phyloP scores from a whole-genome alignment of 2,113 vertebrate species.

The Deroptyus accipitrinus region DNA sequence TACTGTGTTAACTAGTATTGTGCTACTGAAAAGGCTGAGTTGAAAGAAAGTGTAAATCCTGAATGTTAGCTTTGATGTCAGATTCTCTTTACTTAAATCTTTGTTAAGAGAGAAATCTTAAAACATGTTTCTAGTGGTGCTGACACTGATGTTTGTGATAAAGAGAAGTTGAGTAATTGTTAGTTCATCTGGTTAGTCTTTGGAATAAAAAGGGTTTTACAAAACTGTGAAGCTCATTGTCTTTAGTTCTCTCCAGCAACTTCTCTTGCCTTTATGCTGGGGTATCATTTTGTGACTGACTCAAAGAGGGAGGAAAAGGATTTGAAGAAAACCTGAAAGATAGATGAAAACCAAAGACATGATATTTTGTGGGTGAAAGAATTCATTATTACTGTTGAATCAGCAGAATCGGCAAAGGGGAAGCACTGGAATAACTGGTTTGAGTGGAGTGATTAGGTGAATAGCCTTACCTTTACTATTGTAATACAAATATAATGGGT shows the following conservation, averaged over 20 bases:
- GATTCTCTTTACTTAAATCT: background rate
- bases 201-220: background rate
- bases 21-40: background rate
- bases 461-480: background rate
- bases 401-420: background rate
- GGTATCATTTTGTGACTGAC: background rate
- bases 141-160: background rate
- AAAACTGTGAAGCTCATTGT: background rate
- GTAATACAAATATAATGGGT: background rate
- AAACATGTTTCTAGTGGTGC: background rate
- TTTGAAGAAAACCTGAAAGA: background rate
- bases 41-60: background rate
- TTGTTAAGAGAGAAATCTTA: background rate
- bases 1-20: background rate
- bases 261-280: background rate
- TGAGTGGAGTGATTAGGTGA: background rate
- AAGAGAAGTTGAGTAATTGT: background rate
- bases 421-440: background rate
- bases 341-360: background rate
- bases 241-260: background rate
- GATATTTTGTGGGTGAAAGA: background rate
- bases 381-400: background rate
- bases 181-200: background rate
- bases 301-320: background rate
- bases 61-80: background rate